phyloP scores from a whole-genome alignment of 2,888 invertebrate species.

The Acanthosepion esculentum region DNA sequence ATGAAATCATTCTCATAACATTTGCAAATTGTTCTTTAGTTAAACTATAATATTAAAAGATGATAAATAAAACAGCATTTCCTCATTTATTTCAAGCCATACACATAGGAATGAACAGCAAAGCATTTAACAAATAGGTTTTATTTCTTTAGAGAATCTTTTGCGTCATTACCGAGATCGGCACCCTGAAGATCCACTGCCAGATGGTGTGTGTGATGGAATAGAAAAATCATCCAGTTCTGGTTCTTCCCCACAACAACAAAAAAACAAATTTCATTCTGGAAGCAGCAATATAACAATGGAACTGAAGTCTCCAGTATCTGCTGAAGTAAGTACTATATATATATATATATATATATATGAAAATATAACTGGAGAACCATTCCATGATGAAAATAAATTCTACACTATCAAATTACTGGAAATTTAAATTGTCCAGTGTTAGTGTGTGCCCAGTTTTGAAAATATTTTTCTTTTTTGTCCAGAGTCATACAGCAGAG shows the following conservation, averaged over 20 bases:
- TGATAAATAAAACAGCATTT: too few species aligned
- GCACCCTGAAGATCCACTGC: conserved; percentile 77
- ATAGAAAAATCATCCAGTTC: neutral
- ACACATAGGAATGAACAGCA: neutral
- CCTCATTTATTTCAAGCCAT: neutral
- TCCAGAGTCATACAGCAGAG: too few species aligned
- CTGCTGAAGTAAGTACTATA: neutral
- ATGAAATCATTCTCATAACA: too few species aligned
- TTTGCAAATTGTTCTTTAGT: too few species aligned
- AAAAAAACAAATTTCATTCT: neutral
- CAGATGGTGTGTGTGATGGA: conserved; percentile 58
- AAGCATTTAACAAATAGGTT: neutral
- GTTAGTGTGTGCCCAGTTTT: too few species aligned
- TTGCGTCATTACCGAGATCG: conserved; percentile 86
- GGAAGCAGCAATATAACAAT: neutral
- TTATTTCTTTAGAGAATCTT: conserved; percentile 79
- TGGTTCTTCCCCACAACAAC: neutral
- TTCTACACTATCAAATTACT: too few species aligned
- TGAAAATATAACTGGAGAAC: too few species aligned
- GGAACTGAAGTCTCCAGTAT: neutral
- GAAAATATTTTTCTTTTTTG: too few species aligned
- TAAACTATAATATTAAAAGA: too few species aligned
- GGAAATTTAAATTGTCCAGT: too few species aligned
- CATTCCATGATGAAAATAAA: too few species aligned
- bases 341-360: too few species aligned